A percentile compares a stretch with the other conserved stretches of the same genome.
These are phyloP conservation scores for Herpetotheres cachinnans DNA, from an alignment of 2,113 vertebrate genomes.

Conservation along the genomic window DNA sequence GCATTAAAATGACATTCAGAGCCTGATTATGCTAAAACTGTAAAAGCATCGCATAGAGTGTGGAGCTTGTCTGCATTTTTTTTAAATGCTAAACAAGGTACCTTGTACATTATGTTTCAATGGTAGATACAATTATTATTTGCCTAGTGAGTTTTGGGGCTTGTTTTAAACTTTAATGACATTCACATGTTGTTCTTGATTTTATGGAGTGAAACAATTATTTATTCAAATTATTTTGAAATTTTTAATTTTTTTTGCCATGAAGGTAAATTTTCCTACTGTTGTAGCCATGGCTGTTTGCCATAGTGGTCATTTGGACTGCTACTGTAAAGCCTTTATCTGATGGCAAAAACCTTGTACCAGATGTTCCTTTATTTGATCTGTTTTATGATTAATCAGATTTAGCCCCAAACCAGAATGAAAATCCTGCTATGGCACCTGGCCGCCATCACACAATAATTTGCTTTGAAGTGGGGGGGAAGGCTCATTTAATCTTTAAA, in stretches of 20 bases:
- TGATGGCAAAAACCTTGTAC: conserved; percentile 35
- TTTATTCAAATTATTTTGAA: conserved; percentile 56
- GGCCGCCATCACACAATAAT: neutral
- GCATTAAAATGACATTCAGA: conserved; percentile 61
- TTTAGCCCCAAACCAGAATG: conserved; percentile 43
- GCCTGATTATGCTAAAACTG: conserved; percentile 57
- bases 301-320: conserved; percentile 39
- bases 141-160: conserved; percentile 31
- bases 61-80: conserved; percentile 36
- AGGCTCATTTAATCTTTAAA: conserved; percentile 14
- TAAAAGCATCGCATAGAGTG: neutral
- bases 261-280: conserved; percentile 21
- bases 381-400: conserved; percentile 40
- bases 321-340: neutral
- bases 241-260: neutral
- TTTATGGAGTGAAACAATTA: conserved; percentile 66
- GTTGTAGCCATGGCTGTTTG: neutral
- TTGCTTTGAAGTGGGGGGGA: neutral
- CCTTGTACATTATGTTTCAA: neutral
- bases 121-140: conserved; percentile 65
- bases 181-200: conserved; percentile 31
- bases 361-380: conserved; percentile 45
- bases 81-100: conserved; percentile 30
- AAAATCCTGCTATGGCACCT: conserved; percentile 25
- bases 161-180: conserved; percentile 54